Evolutionary conservation across 2,888 invertebrate genomes (phyloP), one percentile per base, ranked within the genome.

Genomic region (Sericinus montela): DNA sequence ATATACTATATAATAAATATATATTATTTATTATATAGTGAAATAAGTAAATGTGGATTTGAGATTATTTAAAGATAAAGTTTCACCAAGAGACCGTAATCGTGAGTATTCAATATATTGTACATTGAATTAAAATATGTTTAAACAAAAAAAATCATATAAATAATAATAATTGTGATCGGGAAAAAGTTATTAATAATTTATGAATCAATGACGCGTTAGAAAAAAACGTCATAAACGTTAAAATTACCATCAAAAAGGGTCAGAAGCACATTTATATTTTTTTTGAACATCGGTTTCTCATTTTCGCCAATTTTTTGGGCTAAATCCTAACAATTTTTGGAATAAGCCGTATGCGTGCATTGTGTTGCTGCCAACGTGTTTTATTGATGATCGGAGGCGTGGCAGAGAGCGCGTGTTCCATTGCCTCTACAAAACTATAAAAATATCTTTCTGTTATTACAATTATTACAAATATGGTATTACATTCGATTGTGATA

Each of bases 321-420:
- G 35, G 59, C 49, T 15, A 58, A 64, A 59, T 58, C 49, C 36
- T 57, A 61, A 67, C 65, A 61, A 59, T 69, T 72, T 72, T 65
- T 55, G 58, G 55, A 63, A 65, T 63, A 59, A 60, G 57, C 57
- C 53, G 58, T 52, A 53, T 51, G 45, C 47, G 57, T 54, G 67
- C 59, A 68, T 77, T 77, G 73, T 77, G 65, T 51, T 53, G 55
- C 58, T 72, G 72, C 68, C 70, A 59, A 62, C 56, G 57, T 32
- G 57, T 51, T 59, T 72, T 76, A 78, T 78, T 79, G 78, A 79
- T 76, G 75, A 71, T 57, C 30, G 59, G 56, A 67, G 75, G 77
- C 75, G 77, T 66, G 70, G 73, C 66, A 53, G 67, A 50, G 64
- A 62, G 68, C 65, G 67, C 63, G 63, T 58, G 67, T 63, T 66